A percentile compares a stretch with the other conserved stretches of the same genome.
phyloP scores from a whole-genome alignment of 2,888 invertebrate genomes.

The Tridacna crocea region DNA sequence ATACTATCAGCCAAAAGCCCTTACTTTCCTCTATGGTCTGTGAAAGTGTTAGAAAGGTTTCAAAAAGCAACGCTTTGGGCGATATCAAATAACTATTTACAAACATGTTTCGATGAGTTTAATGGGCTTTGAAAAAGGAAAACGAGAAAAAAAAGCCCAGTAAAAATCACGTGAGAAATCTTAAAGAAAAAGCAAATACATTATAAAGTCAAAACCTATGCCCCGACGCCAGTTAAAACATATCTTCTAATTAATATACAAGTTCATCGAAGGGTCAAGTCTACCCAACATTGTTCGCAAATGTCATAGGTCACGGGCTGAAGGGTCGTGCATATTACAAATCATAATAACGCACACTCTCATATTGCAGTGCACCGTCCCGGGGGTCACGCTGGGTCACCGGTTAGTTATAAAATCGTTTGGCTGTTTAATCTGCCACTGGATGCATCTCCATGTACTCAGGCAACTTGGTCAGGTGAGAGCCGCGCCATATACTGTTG shows the following conservation, averaged over 20 bases:
- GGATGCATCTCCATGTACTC: slow-evolving; percentile 27
- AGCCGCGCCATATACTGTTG: neutral
- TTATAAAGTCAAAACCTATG: slow-evolving; percentile 22
- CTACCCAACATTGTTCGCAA: slow-evolving; percentile 54
- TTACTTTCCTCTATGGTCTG: neutral
- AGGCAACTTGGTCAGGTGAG: slow-evolving; percentile 1
- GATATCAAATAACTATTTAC: slow-evolving; percentile 16
- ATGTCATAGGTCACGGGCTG: slow-evolving; percentile 58
- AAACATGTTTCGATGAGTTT: slow-evolving; percentile 11
- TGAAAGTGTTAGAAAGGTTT: neutral
- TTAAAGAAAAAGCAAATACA: slow-evolving; percentile 17
- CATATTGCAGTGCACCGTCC: slow-evolving; percentile 49
- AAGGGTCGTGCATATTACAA: slow-evolving; percentile 62
- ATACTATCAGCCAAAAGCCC: neutral
- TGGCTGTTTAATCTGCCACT: slow-evolving; percentile 24
- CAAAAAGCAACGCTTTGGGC: neutral
- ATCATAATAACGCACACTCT: slow-evolving; percentile 59
- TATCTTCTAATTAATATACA: slow-evolving; percentile 27
- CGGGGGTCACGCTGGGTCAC: slow-evolving; percentile 37
- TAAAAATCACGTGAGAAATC: slow-evolving; percentile 14
- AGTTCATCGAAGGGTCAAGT: slow-evolving; percentile 60
- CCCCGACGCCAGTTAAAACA: slow-evolving; percentile 28
- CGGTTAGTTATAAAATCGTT: slow-evolving; percentile 25
- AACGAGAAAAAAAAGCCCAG: neutral
- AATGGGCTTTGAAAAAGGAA: neutral